Evolutionary conservation across 2,888 invertebrate genomes (phyloP), one percentile per base, ranked within the genome.

Genomic region (Plebejus anna): DNA sequence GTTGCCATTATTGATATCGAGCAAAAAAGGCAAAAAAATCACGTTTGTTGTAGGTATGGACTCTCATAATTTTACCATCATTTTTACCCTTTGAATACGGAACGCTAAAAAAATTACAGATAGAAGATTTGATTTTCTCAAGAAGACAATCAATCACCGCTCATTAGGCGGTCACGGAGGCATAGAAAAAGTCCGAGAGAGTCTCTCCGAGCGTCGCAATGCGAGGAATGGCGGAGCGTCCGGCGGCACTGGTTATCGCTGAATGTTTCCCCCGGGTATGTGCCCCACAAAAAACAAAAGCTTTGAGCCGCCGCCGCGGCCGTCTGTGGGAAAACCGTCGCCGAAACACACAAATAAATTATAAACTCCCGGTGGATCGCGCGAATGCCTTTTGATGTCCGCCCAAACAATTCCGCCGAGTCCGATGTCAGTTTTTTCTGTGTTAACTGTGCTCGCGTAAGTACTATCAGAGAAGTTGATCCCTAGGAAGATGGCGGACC

Each of bases 301-400:
- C 91, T 94, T 94, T 93, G 94, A 92, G 90, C 89, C 88, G 85
- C 90, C 90, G 90, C 89, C 22, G 22, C 22, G 88, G 85, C 90
- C 90, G 90, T 89, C 92, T 93, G 94, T 94, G 94, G 94, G 94
- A 94, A 94, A 94, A 92, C 92, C 88, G 92, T 90, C 91, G 91
- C 92, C 92, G 92, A 92, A 92, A 92, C 92, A 92, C 88, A 87
- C 90, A 92, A 91, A 92, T 92, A 93, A 92, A 92, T 92, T 92
- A 93, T 91, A 91, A 92, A 91, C 90, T 89, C 91, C 88, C 87
- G 84, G 87, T 86, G 90, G 91, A 91, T 90, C 90, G 89, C 89
- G 83, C 61, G 32, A 66, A 66, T 66, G 32, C 66, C 66, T 66
- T 66, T 66, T 66, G 66, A 32, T 66, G 32, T 66, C 2, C 66